Conservation (phyloP, 2,797 vertebrate genomes). For the Oryzias dopingdopingensis region DNA sequence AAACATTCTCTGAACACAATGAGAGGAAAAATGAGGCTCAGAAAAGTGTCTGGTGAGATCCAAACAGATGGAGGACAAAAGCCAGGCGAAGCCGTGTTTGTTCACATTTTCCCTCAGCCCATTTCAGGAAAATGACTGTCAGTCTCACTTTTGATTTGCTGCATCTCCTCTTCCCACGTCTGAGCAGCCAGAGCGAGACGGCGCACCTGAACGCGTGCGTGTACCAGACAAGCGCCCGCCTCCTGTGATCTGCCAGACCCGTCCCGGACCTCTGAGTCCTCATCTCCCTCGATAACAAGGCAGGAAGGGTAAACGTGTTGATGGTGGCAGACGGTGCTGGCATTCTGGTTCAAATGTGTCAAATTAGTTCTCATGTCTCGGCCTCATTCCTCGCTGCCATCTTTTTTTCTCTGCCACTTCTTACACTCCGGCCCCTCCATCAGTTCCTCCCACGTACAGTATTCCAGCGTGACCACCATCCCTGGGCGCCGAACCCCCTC, state of each 20-base stretch:
- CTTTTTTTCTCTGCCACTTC: constrained; percentile 49
- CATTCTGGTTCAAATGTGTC: constrained; percentile 79
- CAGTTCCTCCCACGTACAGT: constrained; percentile 45
- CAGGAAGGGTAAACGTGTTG: constrained; percentile 77
- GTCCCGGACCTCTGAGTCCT: constrained; percentile 65
- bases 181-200: constrained; percentile 24
- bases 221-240: constrained; percentile 52
- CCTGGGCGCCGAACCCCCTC: constrained; percentile 8
- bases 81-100: constrained; percentile 38
- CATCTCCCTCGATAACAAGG: constrained; percentile 72
- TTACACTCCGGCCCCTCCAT: constrained; percentile 48
- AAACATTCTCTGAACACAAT: no score
- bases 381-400: constrained; percentile 64
- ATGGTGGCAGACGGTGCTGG: constrained; percentile 80
- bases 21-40: neutral
- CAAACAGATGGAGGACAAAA: constrained; percentile 23
- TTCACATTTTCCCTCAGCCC: constrained; percentile 38
- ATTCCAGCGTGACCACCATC: constrained; percentile 47
- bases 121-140: constrained; percentile 52
- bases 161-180: constrained; percentile 28
- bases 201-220: constrained; percentile 41
- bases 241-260: constrained; percentile 61
- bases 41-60: constrained; percentile 12
- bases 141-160: constrained; percentile 46
- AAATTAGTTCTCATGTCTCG: constrained; percentile 79